Evolutionary conservation across 2,113 vertebrate genomes (phyloP), one percentile per base, ranked within the genome.

Genomic region (Otus sunia): DNA sequence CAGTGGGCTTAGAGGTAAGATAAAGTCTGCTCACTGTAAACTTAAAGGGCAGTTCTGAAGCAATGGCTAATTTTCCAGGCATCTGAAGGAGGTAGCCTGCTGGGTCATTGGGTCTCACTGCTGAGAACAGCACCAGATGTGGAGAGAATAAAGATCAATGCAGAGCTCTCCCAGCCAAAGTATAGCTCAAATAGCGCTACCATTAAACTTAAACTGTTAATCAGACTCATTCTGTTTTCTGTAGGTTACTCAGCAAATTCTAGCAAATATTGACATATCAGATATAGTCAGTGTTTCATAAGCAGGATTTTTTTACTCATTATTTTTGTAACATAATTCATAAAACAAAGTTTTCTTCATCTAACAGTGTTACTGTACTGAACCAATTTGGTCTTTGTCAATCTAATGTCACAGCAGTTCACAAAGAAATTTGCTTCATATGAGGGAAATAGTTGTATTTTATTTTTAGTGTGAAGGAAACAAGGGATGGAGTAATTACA

Each of bases 1-100:
- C 30, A 72, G 4, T 66, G 29, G 52, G 30, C 16, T 95, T 84
- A 84, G 52, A 60, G 18, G 8, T 60, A 39, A 20, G 12, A 53
- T 94, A 66, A 88, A 81, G 21, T 39, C 80, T 72, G 16, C 15
- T 78, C 36, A 25, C 34, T 79, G 58, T 53, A 82, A 90, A 90
- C 93, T 87, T 93, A 68, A 91, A 94, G 69, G 47, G 21, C 64
- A 92, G 26, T 71, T 94, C 76, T 89, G 47, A 69, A 84, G 73
- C 41, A 73, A 43, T 34, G 47, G 59, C 32, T 84, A 78, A 78
- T 91, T 94, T 96, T 89, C 73, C 76, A 92, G 39, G 56, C 39
- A 60, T 89, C 60, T 91, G 84, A 94, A 89, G 47, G 23, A 87
- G 64, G 59, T 37, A 76, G 34, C 41, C 49, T 9, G 5, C 45